phyloP scores from a whole-genome alignment of 2,797 vertebrate genomes.

The Siniperca undulata region DNA sequence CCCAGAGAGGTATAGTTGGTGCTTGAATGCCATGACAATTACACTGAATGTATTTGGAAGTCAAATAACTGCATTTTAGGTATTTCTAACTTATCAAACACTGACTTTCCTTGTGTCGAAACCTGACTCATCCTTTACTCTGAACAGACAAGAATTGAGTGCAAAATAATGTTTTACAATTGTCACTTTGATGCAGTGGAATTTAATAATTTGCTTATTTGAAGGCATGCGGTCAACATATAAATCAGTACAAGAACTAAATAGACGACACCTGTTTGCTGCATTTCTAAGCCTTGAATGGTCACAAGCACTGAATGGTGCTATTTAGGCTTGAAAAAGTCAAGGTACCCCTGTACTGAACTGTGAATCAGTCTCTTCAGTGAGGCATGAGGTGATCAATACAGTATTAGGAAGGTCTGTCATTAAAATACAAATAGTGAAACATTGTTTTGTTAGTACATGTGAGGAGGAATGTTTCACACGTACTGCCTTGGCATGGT shows the following conservation, averaged over 20 bases:
- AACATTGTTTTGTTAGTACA: background rate
- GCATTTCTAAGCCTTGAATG: background rate
- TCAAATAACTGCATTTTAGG: slow-evolving; percentile 32
- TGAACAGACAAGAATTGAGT: background rate
- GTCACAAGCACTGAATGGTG: background rate
- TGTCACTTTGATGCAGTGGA: background rate
- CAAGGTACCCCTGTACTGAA: background rate
- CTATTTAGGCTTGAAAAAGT: background rate
- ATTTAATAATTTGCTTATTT: slow-evolving; percentile 1
- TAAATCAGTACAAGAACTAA: background rate
- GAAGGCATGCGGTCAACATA: background rate
- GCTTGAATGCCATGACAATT: background rate
- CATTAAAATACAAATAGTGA: slow-evolving; percentile 7
- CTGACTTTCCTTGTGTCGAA: slow-evolving; percentile 13
- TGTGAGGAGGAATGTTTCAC: background rate
- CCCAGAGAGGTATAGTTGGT: background rate
- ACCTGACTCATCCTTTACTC: slow-evolving; percentile 7
- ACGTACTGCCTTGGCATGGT: background rate
- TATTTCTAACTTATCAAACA: slow-evolving; percentile 23
- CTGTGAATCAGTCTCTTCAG: background rate
- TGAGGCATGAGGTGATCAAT: background rate
- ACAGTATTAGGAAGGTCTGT: background rate
- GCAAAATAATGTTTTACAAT: slow-evolving; percentile 12
- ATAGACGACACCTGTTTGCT: background rate
- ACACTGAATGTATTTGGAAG: slow-evolving; percentile 31